Conservation (phyloP, 2,888 invertebrate species). For the Apodemia zela region DNA sequence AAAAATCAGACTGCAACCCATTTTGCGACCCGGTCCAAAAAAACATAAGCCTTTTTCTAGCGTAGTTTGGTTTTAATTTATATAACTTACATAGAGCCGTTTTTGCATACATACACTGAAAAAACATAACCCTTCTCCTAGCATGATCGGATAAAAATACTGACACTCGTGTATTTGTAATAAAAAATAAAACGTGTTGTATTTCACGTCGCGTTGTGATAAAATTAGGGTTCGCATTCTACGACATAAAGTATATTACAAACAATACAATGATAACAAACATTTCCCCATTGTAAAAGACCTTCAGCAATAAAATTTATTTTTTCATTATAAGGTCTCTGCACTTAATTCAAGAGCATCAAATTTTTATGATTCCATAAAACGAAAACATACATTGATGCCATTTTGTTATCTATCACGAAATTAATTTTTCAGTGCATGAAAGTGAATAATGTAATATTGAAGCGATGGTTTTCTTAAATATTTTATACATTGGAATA, state of each 20-base stretch:
- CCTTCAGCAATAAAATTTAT: neutral
- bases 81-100: no score
- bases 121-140: no score
- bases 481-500: neutral
- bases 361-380: slow-evolving; percentile 7
- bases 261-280: neutral
- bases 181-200: no score
- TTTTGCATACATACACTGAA: no score
- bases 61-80: no score
- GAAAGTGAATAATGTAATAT: neutral
- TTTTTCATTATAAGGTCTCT: slow-evolving; percentile 1
- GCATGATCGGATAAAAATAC: no score
- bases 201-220: neutral
- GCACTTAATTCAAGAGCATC: slow-evolving; percentile 7
- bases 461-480: neutral
- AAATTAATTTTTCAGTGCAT: neutral
- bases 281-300: neutral
- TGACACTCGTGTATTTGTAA: no score
- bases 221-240: neutral
- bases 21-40: no score
- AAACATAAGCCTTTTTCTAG: no score
- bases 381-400: neutral
- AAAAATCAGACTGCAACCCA: no score
- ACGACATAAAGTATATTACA: neutral
- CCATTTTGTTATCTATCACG: neutral